These are phyloP conservation scores for Theonella swinhoei DNA, from an alignment of 37 sponge, comb jelly and placozoan species.

Conservation along the genomic window DNA sequence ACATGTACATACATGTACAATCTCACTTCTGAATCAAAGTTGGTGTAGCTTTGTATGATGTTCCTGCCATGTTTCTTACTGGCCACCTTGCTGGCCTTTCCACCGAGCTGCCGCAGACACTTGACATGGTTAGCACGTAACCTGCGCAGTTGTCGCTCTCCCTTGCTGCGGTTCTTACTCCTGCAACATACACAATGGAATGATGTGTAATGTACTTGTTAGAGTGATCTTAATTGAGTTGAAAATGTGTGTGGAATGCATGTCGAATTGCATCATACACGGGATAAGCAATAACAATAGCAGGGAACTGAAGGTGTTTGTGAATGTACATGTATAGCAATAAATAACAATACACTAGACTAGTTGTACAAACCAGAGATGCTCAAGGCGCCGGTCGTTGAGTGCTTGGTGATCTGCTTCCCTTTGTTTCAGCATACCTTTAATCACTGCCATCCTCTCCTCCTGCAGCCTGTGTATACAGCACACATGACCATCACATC, in stretches of 20 bases:
- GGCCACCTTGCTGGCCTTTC: conserved; percentile 80
- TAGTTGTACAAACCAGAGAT: conserved; percentile 76
- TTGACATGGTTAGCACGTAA: conserved; percentile 89
- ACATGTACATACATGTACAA: no score
- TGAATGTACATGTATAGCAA: not conserved
- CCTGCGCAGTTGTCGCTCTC: conserved; percentile 71
- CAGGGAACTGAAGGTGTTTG: not conserved
- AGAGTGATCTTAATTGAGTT: no score
- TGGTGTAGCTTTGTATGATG: conserved; percentile 83
- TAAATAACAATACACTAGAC: not conserved
- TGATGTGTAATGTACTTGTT: not conserved
- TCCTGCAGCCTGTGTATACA: conserved; percentile 59
- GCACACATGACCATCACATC: no score
- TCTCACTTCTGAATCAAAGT: conserved; percentile 70
- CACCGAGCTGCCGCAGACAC: conserved; percentile 87
- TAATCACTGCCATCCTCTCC: conserved; percentile 70
- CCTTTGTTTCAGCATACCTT: conserved; percentile 73
- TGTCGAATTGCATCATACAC: no score
- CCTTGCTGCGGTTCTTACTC: conserved; percentile 82
- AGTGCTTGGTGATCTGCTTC: conserved; percentile 78
- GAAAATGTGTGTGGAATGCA: not conserved
- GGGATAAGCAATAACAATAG: no score
- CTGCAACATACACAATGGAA: conserved; percentile 53
- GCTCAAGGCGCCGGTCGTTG: conserved; percentile 82
- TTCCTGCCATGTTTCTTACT: conserved; percentile 72